Conservation (phyloP, 2,888 invertebrate genomes). For the Drosophila koepferae region DNA sequence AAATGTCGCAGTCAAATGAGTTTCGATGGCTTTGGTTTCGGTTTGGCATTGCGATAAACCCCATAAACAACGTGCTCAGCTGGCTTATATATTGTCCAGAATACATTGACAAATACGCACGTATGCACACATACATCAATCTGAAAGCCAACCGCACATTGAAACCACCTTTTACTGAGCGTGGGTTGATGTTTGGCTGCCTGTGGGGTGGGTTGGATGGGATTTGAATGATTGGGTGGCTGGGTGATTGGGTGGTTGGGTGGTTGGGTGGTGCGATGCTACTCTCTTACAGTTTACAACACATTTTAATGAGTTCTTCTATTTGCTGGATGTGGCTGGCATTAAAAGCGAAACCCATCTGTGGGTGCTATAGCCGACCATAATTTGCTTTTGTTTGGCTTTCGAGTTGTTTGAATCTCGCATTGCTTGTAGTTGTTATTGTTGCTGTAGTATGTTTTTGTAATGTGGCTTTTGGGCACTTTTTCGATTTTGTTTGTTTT, state of each 20-base stretch:
- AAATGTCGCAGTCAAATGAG: conserved; percentile 36
- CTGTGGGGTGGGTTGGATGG: background rate
- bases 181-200: background rate
- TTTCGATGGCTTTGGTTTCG: conserved; percentile 39
- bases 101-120: conserved; percentile 33
- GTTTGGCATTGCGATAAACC: conserved; percentile 45
- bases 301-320: conserved; percentile 71
- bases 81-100: conserved; percentile 39
- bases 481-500: conserved; percentile 75
- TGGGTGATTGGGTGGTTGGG: background rate
- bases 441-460: conserved; percentile 35
- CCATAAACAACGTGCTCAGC: conserved; percentile 52
- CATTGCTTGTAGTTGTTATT: conserved; percentile 9
- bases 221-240: background rate
- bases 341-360: conserved; percentile 24
- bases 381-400: conserved; percentile 61
- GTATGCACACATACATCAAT: conserved; percentile 27
- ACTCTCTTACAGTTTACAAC: conserved; percentile 50
- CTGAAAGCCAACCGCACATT: conserved; percentile 40
- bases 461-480: conserved; percentile 51
- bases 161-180: conserved; percentile 48
- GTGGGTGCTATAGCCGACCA: conserved; percentile 45
- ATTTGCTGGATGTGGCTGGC: conserved; percentile 33
- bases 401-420: conserved; percentile 44
- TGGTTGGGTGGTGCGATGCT: conserved; percentile 18